A percentile compares a stretch with the other conserved stretches of the same genome.
Evolutionary conservation across 2,888 invertebrate genomes (phyloP).

Genomic region (Spodoptera exigua): DNA sequence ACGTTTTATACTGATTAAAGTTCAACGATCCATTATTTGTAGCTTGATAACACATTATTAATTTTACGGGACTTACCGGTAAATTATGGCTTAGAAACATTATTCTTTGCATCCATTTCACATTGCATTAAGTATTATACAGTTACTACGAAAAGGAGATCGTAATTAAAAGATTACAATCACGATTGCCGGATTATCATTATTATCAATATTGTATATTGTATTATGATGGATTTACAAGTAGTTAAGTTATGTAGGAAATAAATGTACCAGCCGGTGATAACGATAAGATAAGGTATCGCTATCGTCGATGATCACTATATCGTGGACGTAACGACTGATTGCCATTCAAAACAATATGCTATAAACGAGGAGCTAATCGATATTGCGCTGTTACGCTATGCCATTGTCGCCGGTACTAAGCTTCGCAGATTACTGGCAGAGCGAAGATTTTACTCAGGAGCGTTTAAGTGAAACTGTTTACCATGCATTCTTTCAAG

Average conservation of each 20-base stretch:
- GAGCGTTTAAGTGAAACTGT: no score
- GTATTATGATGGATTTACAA: slow-evolving; percentile 38
- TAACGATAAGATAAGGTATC: slow-evolving; percentile 55
- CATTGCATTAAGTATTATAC: not conserved
- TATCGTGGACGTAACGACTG: slow-evolving; percentile 47
- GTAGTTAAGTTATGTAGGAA: slow-evolving; percentile 35
- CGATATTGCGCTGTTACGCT: slow-evolving; percentile 14
- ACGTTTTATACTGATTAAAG: slow-evolving; percentile 24
- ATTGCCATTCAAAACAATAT: slow-evolving; percentile 45
- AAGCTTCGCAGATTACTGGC: no score
- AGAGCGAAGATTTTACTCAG: no score
- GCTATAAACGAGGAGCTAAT: slow-evolving; percentile 17
- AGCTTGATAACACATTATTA: not conserved
- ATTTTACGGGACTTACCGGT: no score
- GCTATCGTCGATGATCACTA: slow-evolving; percentile 45
- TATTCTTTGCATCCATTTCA: no score
- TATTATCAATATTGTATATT: slow-evolving; percentile 45
- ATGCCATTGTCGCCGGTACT: not conserved
- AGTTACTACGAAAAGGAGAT: slow-evolving; percentile 8
- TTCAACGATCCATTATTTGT: slow-evolving; percentile 4
- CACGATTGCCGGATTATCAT: slow-evolving; percentile 28
- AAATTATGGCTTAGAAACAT: no score
- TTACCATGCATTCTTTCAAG: no score
- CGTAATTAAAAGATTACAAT: slow-evolving; percentile 34
- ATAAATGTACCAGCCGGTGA: slow-evolving; percentile 36